A percentile compares a stretch with the other conserved stretches of the same genome.
Conservation (phyloP, 2,113 vertebrate species). For the Speoplatyrhinus poulsoni region DNA sequence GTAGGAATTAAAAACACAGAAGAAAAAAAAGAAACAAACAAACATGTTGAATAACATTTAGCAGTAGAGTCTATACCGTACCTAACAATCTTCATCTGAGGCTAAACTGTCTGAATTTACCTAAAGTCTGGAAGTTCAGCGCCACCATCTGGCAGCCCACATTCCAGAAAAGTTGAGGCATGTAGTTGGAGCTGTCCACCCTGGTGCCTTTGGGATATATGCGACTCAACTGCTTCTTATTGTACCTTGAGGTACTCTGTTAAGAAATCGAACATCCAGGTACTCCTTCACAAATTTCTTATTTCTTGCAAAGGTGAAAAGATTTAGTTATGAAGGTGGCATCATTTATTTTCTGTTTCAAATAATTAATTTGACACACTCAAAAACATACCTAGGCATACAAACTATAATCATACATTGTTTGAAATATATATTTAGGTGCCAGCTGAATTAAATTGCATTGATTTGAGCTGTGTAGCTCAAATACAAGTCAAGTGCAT, state of each 20-base stretch:
- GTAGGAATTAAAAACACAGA: neutral
- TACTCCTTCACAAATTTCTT: neutral
- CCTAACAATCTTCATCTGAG: neutral
- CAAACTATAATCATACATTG: too few relatives aligned
- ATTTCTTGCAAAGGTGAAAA: too few relatives aligned
- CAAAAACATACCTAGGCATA: too few relatives aligned
- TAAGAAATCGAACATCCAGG: constrained; percentile 14
- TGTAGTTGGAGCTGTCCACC: constrained; percentile 93
- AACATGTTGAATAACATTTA: neutral
- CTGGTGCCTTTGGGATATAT: constrained; percentile 93
- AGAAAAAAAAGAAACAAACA: neutral
- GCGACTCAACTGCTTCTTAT: constrained; percentile 90
- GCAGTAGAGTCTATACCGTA: too few relatives aligned
- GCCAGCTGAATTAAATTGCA: too few relatives aligned
- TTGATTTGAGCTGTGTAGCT: too few relatives aligned
- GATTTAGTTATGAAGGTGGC: too few relatives aligned
- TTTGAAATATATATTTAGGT: too few relatives aligned
- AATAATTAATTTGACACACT: too few relatives aligned
- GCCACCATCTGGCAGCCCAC: constrained; percentile 91
- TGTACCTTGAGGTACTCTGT: constrained; percentile 78
- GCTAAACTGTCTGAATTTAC: constrained; percentile 64
- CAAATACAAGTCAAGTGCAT: too few relatives aligned
- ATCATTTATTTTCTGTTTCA: too few relatives aligned
- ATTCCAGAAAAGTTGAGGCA: constrained; percentile 93
- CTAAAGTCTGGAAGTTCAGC: constrained; percentile 90